Base-by-base conservation (phyloP, 2,113 vertebrate genomes). In the Neodon shergylaensis region DNA sequence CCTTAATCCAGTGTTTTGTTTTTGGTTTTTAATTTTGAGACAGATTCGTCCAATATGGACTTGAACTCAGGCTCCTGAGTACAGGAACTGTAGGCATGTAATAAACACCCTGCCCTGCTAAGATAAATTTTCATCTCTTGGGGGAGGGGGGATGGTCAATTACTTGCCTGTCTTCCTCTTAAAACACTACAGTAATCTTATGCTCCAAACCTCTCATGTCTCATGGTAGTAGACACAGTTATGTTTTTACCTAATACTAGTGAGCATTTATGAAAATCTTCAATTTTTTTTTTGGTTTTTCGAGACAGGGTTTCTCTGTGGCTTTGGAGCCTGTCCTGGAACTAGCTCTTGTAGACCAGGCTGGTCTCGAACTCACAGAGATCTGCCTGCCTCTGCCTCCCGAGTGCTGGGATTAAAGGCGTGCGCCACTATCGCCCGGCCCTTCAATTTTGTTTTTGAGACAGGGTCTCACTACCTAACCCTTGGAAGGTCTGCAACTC, bases 241-340 rank as follows among this genome's bases (percentile, higher is more conserved):
- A 81, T 39, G 24, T 78, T 76, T 82, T 86, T 31, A 77, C 76
- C 66, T 89, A 68, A 76, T 73, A 72, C 74, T 52, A 83, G 52
- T 58, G 52, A 73, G 78, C 61, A 79, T 94, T 88, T 82, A 77
- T 47, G 66, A 61, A 89, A 88, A 91, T 72, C 14, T 77, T 79
- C 8, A 11, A 19, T 49, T 31, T 52, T 79, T 26, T 68, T 33
- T 79, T 33, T 52, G n/a, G n/a, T n/a, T n/a, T n/a, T n/a, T n/a
- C n/a, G 31, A 52, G 77, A 78, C 76, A 36, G 47, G 28, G 31
- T 52, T n/a, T n/a, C n/a, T n/a, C n/a, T n/a, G n/a, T n/a, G n/a
- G n/a, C n/a, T n/a, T n/a, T n/a, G n/a, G n/a, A n/a, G n/a, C n/a
- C n/a, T n/a, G n/a, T n/a, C n/a, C n/a, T n/a, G n/a, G n/a, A n/a